Percentiles rank a stretch among this genome's conserved stretches.
Evolutionary conservation across 2,797 vertebrate genomes (phyloP).

Genomic region (Schizopygopsis malacanthus): DNA sequence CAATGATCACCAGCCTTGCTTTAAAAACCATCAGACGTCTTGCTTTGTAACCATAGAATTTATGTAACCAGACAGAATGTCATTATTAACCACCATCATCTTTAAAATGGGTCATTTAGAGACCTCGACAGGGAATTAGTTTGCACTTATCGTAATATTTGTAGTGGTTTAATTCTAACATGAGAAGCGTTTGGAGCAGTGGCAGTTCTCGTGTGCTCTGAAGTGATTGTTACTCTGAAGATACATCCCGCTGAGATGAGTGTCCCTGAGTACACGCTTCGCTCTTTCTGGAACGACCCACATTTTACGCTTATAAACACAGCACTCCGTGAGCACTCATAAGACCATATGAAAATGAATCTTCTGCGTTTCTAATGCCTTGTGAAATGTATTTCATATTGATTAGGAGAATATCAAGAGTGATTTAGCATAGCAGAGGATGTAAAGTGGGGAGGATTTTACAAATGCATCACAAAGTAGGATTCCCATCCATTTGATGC

Average conservation of each 20-base stretch:
- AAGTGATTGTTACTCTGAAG: slow-evolving; percentile 42
- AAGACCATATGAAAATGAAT: slow-evolving; percentile 20
- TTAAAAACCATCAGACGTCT: background rate
- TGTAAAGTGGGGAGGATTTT: background rate
- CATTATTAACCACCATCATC: background rate
- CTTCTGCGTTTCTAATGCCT: slow-evolving; percentile 6
- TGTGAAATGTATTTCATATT: slow-evolving; percentile 14
- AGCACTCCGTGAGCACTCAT: slow-evolving; percentile 3
- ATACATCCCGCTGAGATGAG: slow-evolving; percentile 41
- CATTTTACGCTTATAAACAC: slow-evolving; percentile 31
- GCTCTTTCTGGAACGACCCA: slow-evolving; percentile 25
- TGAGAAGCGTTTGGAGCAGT: background rate
- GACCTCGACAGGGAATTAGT: slow-evolving; percentile 14
- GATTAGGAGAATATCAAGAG: slow-evolving; percentile 12
- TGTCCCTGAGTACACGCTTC: slow-evolving; percentile 37
- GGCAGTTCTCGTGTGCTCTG: slow-evolving; percentile 19
- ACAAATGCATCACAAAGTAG: slow-evolving; percentile 1
- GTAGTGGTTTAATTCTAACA: slow-evolving; percentile 19
- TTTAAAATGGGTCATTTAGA: background rate
- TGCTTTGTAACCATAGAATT: background rate
- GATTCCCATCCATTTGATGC: slow-evolving; percentile 1
- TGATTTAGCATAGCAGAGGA: slow-evolving; percentile 5
- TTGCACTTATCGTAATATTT: slow-evolving; percentile 23
- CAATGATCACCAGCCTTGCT: background rate
- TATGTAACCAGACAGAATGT: background rate